Evolutionary conservation across 2,113 vertebrate genomes (phyloP), one percentile per base, ranked within the genome.

Genomic region (Petaurus breviceps): DNA sequence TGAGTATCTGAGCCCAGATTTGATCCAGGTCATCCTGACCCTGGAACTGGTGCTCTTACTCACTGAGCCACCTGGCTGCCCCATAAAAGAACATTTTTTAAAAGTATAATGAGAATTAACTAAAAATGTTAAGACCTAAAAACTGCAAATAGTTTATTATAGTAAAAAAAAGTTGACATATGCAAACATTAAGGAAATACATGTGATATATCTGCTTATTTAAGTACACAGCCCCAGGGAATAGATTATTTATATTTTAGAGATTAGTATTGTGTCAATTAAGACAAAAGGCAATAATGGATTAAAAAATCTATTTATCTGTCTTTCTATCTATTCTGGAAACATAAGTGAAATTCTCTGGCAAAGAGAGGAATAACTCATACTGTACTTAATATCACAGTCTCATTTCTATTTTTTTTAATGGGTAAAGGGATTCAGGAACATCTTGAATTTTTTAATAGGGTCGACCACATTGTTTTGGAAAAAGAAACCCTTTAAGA

Each of bases 61-160:
- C 47, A 49, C 47, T 49, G 47, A 3, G 47, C 47, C 47, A 49
- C 47, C 47, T 49, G 4, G 47, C 47, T 4, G 4, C 47, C 47
- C 47, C n/a, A n/a, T 49, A 2, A 49, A 49, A 49, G 47, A 4
- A 49, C 19, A 94, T 23, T 93, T 96, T 96, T 96, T 94, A 49
- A 90, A 90, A 97, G 91, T 95, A 92, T 97, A 97, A 92, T 94
- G 91, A 94, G 89, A 95, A 91, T 96, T 97, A 95, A 12, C 26
- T 92, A 94, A 97, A 92, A 92, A 94, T 95, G 54, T 94, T 94
- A 94, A 96, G 91, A 51, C 55, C 51, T 90, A 89, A 90, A 91
- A 5, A 28, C 26, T 95, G 95, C 57, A 97, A 94, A 90, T 77
- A 96, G 90, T 94, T 96, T 95, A 96, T 97, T 97, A 97, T 97